Conservation (phyloP, 2,797 vertebrate species). For the Catharus ustulatus region DNA sequence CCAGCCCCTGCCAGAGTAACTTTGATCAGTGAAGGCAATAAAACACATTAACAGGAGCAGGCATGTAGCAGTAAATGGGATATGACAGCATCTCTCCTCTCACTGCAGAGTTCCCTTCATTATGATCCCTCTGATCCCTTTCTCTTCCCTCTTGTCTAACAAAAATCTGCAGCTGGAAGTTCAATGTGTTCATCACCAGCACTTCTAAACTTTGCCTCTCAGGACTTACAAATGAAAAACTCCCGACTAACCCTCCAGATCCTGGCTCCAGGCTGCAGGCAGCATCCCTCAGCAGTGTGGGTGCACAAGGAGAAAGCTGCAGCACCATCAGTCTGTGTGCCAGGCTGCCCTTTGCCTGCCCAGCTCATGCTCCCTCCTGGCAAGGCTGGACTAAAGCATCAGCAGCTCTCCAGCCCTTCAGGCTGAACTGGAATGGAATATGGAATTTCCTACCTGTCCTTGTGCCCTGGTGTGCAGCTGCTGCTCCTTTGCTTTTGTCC, state of each 20-base stretch:
- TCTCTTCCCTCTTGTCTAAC: neutral
- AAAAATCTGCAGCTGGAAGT: neutral
- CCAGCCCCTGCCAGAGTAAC: neutral
- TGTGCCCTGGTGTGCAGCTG: neutral
- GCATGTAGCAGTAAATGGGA: neutral
- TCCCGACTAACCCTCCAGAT: neutral
- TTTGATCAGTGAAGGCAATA: neutral
- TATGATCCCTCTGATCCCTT: neutral
- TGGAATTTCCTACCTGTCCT: neutral
- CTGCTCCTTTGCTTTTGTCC: neutral
- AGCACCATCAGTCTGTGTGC: neutral
- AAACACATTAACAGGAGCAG: neutral
- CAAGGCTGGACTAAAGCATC: neutral
- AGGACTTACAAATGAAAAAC: neutral
- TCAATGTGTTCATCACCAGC: neutral
- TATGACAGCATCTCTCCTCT: neutral
- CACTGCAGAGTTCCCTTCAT: neutral
- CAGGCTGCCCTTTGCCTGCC: neutral
- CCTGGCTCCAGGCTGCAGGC: neutral
- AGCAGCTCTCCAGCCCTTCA: neutral
- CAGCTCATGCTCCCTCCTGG: neutral
- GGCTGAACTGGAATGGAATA: too few relatives aligned
- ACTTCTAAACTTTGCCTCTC: neutral
- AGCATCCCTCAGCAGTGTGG: rapidly evolving
- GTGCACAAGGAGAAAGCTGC: neutral